Conservation (phyloP, 2,888 invertebrate species). For the Xestobium rufovillosum region DNA sequence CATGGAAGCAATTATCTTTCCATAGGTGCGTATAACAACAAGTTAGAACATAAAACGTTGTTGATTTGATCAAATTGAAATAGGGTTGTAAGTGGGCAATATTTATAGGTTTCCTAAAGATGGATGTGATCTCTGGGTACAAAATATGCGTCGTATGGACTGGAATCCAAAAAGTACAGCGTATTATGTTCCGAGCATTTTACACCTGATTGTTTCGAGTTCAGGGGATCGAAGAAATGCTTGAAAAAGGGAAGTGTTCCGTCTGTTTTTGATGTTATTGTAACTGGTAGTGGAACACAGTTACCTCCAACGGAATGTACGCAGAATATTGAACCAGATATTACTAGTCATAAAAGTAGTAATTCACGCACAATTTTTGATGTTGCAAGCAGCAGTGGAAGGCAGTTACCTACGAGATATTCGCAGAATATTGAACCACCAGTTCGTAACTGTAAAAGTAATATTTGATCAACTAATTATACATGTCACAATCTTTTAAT, state of each 20-base stretch:
- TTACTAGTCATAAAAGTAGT: too few relatives aligned
- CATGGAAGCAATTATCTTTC: background rate
- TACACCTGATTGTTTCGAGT: background rate
- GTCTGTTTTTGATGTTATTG: conserved; percentile 1
- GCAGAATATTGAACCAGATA: too few relatives aligned
- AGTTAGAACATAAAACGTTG: too few relatives aligned
- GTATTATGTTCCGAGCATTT: background rate
- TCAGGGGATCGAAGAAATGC: too few relatives aligned
- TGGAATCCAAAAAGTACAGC: background rate
- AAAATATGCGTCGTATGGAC: background rate
- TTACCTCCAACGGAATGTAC: too few relatives aligned
- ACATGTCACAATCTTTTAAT: too few relatives aligned
- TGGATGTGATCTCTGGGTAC: conserved; percentile 1
- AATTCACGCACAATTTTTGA: too few relatives aligned
- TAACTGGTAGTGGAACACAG: background rate
- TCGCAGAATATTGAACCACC: too few relatives aligned
- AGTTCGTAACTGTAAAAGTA: too few relatives aligned
- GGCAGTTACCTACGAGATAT: conserved; percentile 16
- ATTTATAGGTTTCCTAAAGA: conserved; percentile 2
- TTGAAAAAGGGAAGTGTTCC: background rate
- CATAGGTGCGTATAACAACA: too few relatives aligned
- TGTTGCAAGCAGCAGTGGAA: too few relatives aligned
- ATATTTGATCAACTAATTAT: too few relatives aligned
- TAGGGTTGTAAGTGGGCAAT: background rate
- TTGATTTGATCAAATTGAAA: background rate